Base-by-base conservation (phyloP, 35 echinoderm and acorn worm species). In the Anneissia japonica region DNA sequence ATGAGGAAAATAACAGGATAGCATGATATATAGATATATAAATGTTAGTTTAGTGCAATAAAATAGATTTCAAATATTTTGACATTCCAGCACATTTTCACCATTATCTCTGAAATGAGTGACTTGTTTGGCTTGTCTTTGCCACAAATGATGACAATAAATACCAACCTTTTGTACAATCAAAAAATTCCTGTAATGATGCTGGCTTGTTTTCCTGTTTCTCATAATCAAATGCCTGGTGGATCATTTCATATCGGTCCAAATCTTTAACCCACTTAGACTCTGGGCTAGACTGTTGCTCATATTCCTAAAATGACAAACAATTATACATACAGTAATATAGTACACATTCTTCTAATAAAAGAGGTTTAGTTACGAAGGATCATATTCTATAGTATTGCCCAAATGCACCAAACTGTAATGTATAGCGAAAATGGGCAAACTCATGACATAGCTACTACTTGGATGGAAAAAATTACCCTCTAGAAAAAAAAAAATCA, bases 211-310 rank as follows among this genome's bases (percentile, higher is more conserved):
- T 87, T 81, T 97, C 84, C 12, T 86, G 77, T 43, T 87, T 90
- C 81, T 97, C 94, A 81, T 97, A 97, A 80, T 97, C 91, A 74
- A 87, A 76, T 73, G 94, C 94, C 79, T 97, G 94, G 7, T 85
- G 80, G 21, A 97, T 90, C 94, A 97, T 97, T 37, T 97, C 94
- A 86, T 93, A 97, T 64, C 88, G 79, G 64, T 97, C 94, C n/a
- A 97, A 73, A 34, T 97, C 94, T 81, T 97, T 97, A 0, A 97
- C 94, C 77, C 93, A 93, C 46, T 79, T 87, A n/a, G 94, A 84
- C 72, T 97, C 94, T 33, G 86, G 43, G 0, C 82, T 91, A 31
- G 72, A 40, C 17, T 89, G 87, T 9, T 86, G 45, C 72, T 97
- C 94, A 87, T 97, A 97, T 83, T 97, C 94, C 94, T 97, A 29